Conservation (phyloP, 1,140 invertebrate species). For the Drosophila jambulina region DNA sequence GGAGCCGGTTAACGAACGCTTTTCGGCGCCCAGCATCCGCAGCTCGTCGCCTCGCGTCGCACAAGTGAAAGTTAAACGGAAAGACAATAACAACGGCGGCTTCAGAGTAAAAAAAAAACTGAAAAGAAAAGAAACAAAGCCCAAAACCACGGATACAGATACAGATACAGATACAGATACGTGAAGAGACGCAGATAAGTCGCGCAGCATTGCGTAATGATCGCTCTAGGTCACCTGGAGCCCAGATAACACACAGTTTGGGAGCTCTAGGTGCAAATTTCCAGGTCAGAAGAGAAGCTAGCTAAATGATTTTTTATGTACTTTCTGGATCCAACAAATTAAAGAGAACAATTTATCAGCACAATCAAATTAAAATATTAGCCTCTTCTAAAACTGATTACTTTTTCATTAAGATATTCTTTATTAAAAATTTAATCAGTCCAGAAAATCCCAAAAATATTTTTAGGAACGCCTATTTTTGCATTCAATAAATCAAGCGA, state of each 20-base stretch:
- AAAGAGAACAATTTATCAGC: too few species aligned
- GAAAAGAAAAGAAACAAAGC: slow-evolving; percentile 46
- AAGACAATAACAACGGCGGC: slow-evolving; percentile 39
- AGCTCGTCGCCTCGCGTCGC: slow-evolving; percentile 37
- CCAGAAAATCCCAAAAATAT: neutral
- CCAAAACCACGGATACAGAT: slow-evolving; percentile 42
- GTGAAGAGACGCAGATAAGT: slow-evolving; percentile 11
- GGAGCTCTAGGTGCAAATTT: neutral
- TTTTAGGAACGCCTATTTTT: neutral
- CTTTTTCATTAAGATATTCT: neutral
- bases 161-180: slow-evolving; percentile 10
- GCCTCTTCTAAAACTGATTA: too few species aligned
- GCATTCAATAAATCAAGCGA: neutral
- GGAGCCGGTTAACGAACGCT: slow-evolving; percentile 68
- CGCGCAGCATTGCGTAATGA: slow-evolving; percentile 50
- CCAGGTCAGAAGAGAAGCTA: neutral
- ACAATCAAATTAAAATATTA: neutral
- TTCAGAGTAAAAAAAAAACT: slow-evolving; percentile 19
- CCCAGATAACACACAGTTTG: neutral
- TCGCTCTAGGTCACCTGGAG: slow-evolving; percentile 11
- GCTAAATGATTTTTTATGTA: neutral
- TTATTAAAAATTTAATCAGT: neutral
- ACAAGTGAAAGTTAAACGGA: slow-evolving; percentile 75
- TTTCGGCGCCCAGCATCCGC: slow-evolving; percentile 27
- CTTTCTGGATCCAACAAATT: too few species aligned